A percentile compares a stretch with the other conserved stretches of the same genome.
Evolutionary conservation across 2,113 vertebrate genomes (phyloP).

Genomic region (Fregata magnificens): DNA sequence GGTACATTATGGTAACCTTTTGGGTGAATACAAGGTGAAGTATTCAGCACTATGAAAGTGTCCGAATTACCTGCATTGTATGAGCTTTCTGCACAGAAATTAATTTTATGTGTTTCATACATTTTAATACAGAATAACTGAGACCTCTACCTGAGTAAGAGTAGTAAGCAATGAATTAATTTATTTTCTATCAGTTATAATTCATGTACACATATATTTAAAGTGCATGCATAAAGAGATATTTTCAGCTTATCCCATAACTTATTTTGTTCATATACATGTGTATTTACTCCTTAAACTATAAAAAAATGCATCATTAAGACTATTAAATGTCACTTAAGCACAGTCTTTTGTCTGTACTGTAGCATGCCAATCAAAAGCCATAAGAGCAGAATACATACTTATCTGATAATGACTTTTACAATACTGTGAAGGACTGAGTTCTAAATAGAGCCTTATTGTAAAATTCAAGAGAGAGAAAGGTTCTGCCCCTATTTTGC

Average conservation of each 20-base stretch:
- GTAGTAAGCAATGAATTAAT: background rate
- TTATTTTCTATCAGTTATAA: background rate
- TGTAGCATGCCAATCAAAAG: background rate
- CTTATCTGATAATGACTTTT: background rate
- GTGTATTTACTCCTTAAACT: background rate
- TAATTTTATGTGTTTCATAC: background rate
- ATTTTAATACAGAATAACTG: background rate
- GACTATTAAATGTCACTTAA: background rate
- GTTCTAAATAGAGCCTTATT: background rate
- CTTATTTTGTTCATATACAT: background rate
- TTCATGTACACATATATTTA: background rate
- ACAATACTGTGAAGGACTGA: background rate
- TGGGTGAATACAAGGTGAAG: background rate
- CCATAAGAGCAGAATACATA: background rate
- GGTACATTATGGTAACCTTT: background rate
- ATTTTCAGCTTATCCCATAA: background rate
- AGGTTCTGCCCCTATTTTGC: background rate
- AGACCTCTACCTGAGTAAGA: background rate
- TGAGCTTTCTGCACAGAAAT: background rate
- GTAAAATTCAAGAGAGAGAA: background rate
- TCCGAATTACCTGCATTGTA: background rate
- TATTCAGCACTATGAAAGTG: background rate
- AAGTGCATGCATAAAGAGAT: background rate
- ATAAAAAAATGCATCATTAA: background rate
- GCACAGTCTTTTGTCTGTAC: background rate